Conservation (phyloP, 1,140 invertebrate species). For the Helicorthomorpha holstii region DNA sequence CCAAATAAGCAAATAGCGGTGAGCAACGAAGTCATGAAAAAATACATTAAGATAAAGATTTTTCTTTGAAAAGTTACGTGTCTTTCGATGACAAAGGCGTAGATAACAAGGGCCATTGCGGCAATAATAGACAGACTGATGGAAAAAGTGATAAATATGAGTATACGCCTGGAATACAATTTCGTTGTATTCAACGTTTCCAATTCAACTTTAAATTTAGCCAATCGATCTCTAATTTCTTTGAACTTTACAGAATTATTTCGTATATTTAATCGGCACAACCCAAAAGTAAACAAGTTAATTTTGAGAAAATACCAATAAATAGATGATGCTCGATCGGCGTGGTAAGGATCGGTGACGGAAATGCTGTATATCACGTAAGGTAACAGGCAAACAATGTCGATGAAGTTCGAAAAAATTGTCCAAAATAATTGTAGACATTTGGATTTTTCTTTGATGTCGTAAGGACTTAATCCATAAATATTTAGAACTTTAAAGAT, state of each 20-base stretch:
- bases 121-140: background rate
- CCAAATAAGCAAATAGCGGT: background rate
- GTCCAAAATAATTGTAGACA: no score
- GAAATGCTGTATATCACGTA: background rate
- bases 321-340: background rate
- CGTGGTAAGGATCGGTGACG: background rate
- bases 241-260: background rate
- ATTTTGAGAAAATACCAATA: background rate
- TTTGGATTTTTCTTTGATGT: no score
- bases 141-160: background rate
- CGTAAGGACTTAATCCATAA: no score
- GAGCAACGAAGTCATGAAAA: background rate
- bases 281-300: background rate
- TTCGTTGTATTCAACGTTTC: background rate
- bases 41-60: background rate
- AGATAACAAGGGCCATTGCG: no score
- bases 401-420: background rate
- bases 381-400: background rate
- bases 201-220: background rate
- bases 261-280: background rate
- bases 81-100: no score
- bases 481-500: no score
- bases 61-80: no score
- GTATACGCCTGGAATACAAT: background rate
- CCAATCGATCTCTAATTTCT: background rate